These are phyloP conservation scores for Aphidoletes aphidimyza DNA, from an alignment of 2,888 invertebrate genomes.

Conservation along the genomic window DNA sequence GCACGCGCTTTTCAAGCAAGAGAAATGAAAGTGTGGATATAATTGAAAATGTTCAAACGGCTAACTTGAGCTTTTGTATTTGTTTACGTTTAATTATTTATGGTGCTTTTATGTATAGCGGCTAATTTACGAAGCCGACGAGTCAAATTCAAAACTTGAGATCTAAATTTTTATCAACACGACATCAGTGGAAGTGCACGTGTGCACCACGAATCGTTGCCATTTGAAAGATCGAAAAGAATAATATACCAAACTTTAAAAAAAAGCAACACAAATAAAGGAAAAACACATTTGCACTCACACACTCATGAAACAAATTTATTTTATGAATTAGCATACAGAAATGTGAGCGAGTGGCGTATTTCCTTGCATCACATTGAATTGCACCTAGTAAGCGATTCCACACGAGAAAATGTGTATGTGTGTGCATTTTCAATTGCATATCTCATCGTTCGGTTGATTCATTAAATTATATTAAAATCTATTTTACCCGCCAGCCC, in stretches of 20 bases:
- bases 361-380: not conserved
- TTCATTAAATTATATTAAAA: slow-evolving; percentile 26
- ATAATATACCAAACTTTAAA: not conserved
- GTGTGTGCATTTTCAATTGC: slow-evolving; percentile 1
- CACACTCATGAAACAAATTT: not conserved
- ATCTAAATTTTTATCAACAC: slow-evolving; percentile 16
- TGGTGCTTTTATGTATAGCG: slow-evolving; percentile 16
- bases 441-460: not conserved
- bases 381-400: not conserved
- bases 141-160: too few relatives aligned
- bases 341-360: not conserved
- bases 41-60: slow-evolving; percentile 36
- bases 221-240: not conserved
- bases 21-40: not conserved
- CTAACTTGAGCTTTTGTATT: not conserved
- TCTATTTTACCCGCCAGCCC: not conserved
- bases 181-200: not conserved
- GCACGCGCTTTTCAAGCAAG: not conserved
- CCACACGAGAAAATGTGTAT: not conserved
- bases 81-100: slow-evolving; percentile 35
- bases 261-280: not conserved
- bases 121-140: not conserved
- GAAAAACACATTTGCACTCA: too few relatives aligned
- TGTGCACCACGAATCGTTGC: not conserved
- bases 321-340: slow-evolving; percentile 24